phyloP scores from a whole-genome alignment of 2,797 vertebrate species.

The Megalops cyprinoides region DNA sequence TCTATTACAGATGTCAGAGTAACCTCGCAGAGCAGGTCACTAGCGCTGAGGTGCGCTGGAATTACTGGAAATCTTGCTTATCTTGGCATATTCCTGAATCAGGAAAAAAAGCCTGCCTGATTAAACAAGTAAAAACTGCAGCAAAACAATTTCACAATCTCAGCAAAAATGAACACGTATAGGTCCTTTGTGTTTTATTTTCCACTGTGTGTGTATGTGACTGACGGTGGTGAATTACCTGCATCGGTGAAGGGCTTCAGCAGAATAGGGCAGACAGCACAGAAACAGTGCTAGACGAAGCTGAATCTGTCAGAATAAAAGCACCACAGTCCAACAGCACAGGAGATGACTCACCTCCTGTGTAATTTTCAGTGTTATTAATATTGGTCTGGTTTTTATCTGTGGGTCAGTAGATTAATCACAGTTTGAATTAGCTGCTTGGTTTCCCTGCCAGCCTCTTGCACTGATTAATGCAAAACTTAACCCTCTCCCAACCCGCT shows the following conservation, averaged over 20 bases:
- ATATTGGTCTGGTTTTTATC: not conserved
- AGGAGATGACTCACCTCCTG: not conserved
- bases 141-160: too few species aligned
- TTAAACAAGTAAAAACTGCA: too few species aligned
- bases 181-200: not conserved
- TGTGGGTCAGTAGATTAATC: constrained; percentile 11
- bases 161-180: not conserved
- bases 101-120: too few species aligned
- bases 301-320: not conserved
- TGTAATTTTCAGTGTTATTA: not conserved
- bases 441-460: not conserved
- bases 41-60: not conserved
- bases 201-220: not conserved
- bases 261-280: not conserved
- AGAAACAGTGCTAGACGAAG: not conserved
- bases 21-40: not conserved
- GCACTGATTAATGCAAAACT: not conserved
- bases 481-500: too few species aligned
- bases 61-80: not conserved
- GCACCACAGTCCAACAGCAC: not conserved
- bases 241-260: not conserved
- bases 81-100: not conserved
- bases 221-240: too few species aligned
- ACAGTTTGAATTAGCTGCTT: not conserved
- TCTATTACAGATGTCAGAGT: not conserved